Evolutionary conservation across 2,113 vertebrate genomes (phyloP).

Genomic region (Emydocephalus ijimae): DNA sequence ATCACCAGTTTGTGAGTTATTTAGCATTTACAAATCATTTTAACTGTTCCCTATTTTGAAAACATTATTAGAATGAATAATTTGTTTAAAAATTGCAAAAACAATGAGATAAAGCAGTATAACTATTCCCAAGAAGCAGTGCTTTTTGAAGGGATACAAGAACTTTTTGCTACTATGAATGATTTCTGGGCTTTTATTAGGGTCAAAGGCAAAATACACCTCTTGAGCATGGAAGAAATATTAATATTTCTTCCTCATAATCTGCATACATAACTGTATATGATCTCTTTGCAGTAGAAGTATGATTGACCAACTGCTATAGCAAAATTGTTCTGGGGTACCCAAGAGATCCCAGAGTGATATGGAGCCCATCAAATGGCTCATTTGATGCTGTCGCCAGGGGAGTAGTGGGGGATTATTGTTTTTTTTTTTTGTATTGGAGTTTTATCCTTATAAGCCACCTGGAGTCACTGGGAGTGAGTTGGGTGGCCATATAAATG

Average conservation of each 20-base stretch:
- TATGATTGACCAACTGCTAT: background rate
- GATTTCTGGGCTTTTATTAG: background rate
- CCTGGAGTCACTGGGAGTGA: no score
- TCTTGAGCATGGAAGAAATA: background rate
- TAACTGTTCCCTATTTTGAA: background rate
- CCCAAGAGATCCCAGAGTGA: background rate
- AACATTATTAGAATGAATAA: background rate
- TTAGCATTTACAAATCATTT: background rate
- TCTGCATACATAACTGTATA: background rate
- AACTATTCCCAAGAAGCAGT: background rate
- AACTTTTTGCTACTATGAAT: background rate
- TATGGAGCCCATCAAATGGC: background rate
- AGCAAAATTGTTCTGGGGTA: background rate
- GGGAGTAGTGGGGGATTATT: background rate
- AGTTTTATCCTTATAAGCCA: no score
- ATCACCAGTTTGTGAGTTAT: background rate
- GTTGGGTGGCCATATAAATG: no score
- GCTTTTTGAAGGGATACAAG: background rate
- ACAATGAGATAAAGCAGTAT: background rate
- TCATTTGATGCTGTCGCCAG: background rate
- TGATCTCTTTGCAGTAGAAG: background rate
- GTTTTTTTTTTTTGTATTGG: background rate
- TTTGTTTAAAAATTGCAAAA: background rate
- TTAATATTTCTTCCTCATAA: background rate
- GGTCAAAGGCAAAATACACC: background rate